Conservation (phyloP, 2,797 vertebrate species). For the Leontopithecus rosalia region DNA sequence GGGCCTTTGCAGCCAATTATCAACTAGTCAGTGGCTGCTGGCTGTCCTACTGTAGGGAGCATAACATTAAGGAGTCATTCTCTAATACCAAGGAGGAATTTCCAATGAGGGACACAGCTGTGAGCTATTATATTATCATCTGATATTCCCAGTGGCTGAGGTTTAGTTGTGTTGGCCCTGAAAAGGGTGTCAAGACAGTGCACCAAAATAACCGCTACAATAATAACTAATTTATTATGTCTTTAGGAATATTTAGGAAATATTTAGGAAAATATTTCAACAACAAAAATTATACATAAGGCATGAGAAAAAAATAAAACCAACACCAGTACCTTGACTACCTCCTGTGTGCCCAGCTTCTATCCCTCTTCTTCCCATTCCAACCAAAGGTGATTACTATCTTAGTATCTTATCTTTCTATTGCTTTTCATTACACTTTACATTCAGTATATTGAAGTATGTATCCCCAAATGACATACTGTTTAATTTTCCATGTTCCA, state of each 20-base stretch:
- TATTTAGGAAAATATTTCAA: background rate
- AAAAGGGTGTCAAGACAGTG: background rate
- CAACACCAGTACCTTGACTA: background rate
- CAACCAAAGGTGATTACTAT: background rate
- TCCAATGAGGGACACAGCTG: background rate
- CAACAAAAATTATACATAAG: background rate
- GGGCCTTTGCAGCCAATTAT: background rate
- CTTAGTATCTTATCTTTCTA: background rate
- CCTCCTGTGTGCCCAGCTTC: background rate
- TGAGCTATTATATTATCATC: background rate
- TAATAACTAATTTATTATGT: background rate
- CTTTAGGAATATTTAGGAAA: too few relatives aligned
- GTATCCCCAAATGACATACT: background rate
- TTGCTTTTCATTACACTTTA: background rate
- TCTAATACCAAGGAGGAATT: background rate
- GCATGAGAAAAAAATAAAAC: background rate
- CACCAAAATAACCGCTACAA: background rate
- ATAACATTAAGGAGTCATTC: background rate
- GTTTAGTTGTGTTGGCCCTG: background rate
- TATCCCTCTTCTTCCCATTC: background rate
- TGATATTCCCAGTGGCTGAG: background rate
- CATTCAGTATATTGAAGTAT: background rate
- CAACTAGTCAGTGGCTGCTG: background rate
- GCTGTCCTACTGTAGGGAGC: background rate
- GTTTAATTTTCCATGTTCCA: background rate